Conservation (phyloP, 1,140 invertebrate species). For the Daktulosphaira vitifoliae region DNA sequence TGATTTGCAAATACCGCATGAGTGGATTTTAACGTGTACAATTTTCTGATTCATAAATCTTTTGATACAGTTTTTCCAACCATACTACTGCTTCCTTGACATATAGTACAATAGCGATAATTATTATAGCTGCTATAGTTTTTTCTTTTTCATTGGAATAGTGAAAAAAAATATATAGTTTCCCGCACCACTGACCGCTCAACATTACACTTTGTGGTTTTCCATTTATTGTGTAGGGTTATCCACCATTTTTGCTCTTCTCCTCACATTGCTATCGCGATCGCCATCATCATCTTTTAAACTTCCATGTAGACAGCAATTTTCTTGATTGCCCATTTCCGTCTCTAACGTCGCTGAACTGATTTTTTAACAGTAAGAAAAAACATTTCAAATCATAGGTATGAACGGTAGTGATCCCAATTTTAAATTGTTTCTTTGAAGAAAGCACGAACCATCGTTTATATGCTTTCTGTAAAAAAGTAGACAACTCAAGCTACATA, state of each 20-base stretch:
- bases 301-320: neutral
- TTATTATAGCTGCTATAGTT: neutral
- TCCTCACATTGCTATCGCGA: neutral
- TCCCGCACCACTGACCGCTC: neutral
- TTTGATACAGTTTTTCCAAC: neutral
- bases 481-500: no score
- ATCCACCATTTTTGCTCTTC: neutral
- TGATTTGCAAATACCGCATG: slow-evolving; percentile 9
- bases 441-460: no score
- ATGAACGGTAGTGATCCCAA: no score
- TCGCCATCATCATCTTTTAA: neutral
- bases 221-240: neutral
- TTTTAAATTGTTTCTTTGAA: no score
- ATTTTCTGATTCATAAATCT: slow-evolving; percentile 22
- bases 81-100: neutral
- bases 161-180: slow-evolving; percentile 8
- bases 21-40: slow-evolving; percentile 6
- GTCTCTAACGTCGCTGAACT: no score
- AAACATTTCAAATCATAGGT: no score
- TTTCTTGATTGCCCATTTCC: neutral
- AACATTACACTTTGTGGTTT: slow-evolving; percentile 2
- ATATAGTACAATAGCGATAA: neutral
- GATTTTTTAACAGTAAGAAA: no score
- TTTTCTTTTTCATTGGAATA: neutral
- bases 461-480: no score